Conservation (phyloP, 2,797 vertebrate species). For the Coregonus sp. region DNA sequence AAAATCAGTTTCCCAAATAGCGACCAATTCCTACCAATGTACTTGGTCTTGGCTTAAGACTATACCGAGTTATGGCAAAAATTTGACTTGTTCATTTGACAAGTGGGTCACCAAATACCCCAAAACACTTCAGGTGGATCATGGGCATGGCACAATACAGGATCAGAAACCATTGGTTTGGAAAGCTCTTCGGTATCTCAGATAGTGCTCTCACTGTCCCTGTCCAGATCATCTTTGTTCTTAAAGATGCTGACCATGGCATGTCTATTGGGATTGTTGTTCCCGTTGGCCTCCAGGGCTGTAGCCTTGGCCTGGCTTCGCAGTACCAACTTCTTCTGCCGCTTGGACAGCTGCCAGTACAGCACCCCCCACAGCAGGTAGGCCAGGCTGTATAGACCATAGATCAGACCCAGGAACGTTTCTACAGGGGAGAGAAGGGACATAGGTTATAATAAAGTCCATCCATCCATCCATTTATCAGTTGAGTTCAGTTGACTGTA, state of each 20-base stretch:
- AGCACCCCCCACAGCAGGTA: conserved; percentile 63
- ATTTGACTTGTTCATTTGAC: not conserved
- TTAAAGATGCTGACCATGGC: conserved; percentile 50
- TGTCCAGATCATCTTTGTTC: conserved; percentile 59
- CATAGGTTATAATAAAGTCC: not conserved
- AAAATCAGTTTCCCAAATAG: not conserved
- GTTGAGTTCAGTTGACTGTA: conserved; percentile 36
- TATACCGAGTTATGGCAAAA: conserved; percentile 27
- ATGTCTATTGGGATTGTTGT: conserved; percentile 45
- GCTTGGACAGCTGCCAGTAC: conserved; percentile 63
- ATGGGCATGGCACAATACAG: not conserved
- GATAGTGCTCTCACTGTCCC: conserved; percentile 67
- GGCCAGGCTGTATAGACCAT: conserved; percentile 57
- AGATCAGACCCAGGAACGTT: conserved; percentile 72
- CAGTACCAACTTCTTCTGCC: conserved; percentile 64
- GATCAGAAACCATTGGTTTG: not conserved
- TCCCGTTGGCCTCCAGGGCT: conserved; percentile 40
- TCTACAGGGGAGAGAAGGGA: conserved; percentile 48
- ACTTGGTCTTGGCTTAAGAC: conserved; percentile 41
- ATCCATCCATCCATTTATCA: not conserved
- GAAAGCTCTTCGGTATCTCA: conserved; percentile 35
- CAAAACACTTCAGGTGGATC: not conserved
- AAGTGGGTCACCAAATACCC: not conserved
- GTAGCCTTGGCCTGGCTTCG: conserved; percentile 60
- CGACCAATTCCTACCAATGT: not conserved